Evolutionary conservation across 1,140 invertebrate genomes (phyloP).

Genomic region (Drosophila varians): DNA sequence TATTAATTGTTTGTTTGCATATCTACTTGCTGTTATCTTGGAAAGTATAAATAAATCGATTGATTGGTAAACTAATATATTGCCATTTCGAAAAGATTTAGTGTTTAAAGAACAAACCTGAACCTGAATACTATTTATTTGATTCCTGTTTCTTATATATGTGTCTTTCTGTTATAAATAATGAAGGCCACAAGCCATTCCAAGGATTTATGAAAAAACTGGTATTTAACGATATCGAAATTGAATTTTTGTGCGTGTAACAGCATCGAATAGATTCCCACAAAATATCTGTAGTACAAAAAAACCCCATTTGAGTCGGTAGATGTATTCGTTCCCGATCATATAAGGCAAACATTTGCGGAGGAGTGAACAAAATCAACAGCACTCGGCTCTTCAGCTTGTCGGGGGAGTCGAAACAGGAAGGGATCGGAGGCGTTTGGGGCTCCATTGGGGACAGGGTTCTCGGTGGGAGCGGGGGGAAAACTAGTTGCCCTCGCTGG

Average conservation of each 20-base stretch:
- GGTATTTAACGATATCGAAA: too few relatives aligned
- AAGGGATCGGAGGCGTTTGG: background rate
- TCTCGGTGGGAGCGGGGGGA: conserved; percentile 25
- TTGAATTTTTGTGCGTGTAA: too few relatives aligned
- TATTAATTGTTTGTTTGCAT: conserved; percentile 12
- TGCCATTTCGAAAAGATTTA: conserved; percentile 27
- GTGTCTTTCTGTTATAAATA: background rate
- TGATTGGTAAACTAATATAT: conserved; percentile 21
- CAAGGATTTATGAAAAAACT: too few relatives aligned
- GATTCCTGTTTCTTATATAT: background rate
- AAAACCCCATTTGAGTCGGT: too few relatives aligned
- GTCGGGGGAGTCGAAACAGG: conserved; percentile 3
- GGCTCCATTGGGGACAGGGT: conserved; percentile 14
- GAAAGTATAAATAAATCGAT: conserved; percentile 31
- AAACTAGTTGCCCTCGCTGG: conserved; percentile 64
- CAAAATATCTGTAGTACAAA: too few relatives aligned
- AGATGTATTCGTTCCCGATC: conserved; percentile 31
- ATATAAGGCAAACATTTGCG: conserved; percentile 51
- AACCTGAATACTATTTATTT: conserved; percentile 12
- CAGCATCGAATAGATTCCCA: too few relatives aligned
- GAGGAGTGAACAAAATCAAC: conserved; percentile 54
- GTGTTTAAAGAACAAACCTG: conserved; percentile 1
- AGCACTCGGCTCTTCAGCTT: conserved; percentile 24
- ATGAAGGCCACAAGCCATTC: background rate
- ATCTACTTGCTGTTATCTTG: conserved; percentile 21